These are phyloP conservation scores for Alcedo quadribrachys DNA, from an alignment of 2,797 vertebrate species.

Conservation along the genomic window DNA sequence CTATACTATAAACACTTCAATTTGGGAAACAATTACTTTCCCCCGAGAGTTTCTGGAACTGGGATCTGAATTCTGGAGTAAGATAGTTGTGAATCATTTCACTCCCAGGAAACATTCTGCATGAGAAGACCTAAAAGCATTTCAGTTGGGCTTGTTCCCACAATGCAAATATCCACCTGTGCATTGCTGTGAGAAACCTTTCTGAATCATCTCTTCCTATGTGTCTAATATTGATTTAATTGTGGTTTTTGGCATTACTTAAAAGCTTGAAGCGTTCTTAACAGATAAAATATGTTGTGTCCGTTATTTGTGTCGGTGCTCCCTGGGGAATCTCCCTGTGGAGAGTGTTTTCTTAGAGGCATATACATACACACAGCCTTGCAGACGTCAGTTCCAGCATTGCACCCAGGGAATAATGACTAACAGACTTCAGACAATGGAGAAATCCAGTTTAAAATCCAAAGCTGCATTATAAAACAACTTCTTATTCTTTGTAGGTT, in stretches of 20 bases:
- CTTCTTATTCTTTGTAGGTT: background rate
- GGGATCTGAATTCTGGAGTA: background rate
- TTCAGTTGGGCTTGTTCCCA: slow-evolving; percentile 28
- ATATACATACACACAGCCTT: background rate
- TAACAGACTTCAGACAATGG: slow-evolving; percentile 52
- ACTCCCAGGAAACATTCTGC: background rate
- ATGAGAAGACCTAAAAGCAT: background rate
- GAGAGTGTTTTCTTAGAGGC: slow-evolving; percentile 37
- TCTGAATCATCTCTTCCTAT: slow-evolving; percentile 44
- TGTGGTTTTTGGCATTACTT: slow-evolving; percentile 52
- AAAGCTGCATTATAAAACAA: background rate
- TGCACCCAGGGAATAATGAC: slow-evolving; percentile 42
- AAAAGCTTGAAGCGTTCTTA: slow-evolving; percentile 52
- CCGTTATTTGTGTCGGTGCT: slow-evolving; percentile 58
- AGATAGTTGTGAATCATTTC: background rate
- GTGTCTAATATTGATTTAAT: slow-evolving; percentile 37
- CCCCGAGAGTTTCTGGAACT: background rate
- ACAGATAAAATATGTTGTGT: slow-evolving; percentile 60
- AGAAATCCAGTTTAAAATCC: slow-evolving; percentile 24
- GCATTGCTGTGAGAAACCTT: slow-evolving; percentile 15
- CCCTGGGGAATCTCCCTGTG: slow-evolving; percentile 15
- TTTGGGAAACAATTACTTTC: background rate
- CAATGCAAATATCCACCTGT: slow-evolving; percentile 59
- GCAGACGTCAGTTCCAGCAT: slow-evolving; percentile 30
- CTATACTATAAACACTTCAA: background rate